Conservation (phyloP, 1,140 invertebrate species). For the Microplitis mediator region DNA sequence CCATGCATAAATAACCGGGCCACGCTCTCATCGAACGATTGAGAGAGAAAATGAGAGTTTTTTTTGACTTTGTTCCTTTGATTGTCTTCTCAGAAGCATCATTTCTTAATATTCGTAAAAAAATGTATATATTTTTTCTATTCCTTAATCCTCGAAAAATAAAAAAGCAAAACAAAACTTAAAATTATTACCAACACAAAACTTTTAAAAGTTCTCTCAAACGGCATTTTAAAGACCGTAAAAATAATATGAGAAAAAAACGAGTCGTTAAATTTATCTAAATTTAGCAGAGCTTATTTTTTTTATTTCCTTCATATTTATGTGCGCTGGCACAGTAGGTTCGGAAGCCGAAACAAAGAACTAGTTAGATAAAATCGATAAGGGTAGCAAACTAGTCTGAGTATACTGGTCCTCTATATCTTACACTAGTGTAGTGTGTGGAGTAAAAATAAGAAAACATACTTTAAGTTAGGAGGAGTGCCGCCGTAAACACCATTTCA, state of each 20-base stretch:
- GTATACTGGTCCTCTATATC: no score
- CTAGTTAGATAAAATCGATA: neutral
- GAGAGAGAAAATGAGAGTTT: neutral
- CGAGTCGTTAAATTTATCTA: no score
- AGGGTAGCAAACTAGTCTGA: no score
- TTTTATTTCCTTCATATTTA: no score
- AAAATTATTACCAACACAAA: no score
- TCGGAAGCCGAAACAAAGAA: neutral
- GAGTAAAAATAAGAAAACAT: neutral
- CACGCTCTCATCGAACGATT: neutral
- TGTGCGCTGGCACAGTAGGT: no score
- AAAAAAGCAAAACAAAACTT: no score
- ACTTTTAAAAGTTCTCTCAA: no score
- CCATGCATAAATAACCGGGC: slow-evolving; percentile 37
- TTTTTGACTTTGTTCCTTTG: slow-evolving; percentile 40
- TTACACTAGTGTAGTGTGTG: no score
- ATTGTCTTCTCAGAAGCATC: slow-evolving; percentile 55
- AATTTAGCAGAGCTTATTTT: no score
- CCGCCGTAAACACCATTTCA: slow-evolving; percentile 44
- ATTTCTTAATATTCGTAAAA: slow-evolving; percentile 14
- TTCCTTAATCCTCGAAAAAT: no score
- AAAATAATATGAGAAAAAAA: neutral
- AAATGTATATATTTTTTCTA: no score
- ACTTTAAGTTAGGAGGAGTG: slow-evolving; percentile 7
- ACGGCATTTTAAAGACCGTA: neutral